These are phyloP conservation scores for Rhinopomastus cyanomelas DNA, from an alignment of 2,113 vertebrate species.

Conservation along the genomic window DNA sequence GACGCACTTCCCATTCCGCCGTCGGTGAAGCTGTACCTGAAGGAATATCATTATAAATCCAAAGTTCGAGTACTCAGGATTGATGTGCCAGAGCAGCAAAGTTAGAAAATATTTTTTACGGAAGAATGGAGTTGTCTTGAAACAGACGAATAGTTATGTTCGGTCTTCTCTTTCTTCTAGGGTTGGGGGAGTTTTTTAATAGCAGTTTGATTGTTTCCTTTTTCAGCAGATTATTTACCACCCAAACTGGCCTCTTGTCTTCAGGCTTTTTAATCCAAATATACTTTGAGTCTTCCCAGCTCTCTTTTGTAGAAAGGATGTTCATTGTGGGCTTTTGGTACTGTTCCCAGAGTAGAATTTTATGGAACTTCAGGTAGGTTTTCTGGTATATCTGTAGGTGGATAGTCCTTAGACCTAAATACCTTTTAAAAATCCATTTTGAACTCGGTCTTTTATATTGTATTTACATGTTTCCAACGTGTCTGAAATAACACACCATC, in stretches of 20 bases:
- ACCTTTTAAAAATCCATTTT: slow-evolving; percentile 16
- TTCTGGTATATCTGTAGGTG: slow-evolving; percentile 41
- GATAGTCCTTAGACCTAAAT: slow-evolving; percentile 53
- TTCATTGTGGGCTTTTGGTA: slow-evolving; percentile 54
- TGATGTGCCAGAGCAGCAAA: slow-evolving; percentile 75
- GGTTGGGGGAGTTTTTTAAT: background rate
- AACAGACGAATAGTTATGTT: background rate
- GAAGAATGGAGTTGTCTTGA: background rate
- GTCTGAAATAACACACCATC: slow-evolving; percentile 61
- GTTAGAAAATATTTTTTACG: slow-evolving; percentile 60
- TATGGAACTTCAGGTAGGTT: slow-evolving; percentile 46
- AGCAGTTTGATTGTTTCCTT: background rate
- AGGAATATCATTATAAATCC: slow-evolving; percentile 92
- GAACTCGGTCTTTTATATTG: slow-evolving; percentile 67
- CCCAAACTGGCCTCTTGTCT: background rate
- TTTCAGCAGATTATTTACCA: slow-evolving; percentile 12
- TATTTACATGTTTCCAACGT: slow-evolving; percentile 55
- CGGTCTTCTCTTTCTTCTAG: slow-evolving; percentile 5
- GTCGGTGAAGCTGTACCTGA: slow-evolving; percentile 90
- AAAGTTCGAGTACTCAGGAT: slow-evolving; percentile 83
- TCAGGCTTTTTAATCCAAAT: slow-evolving; percentile 20
- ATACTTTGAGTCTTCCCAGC: slow-evolving; percentile 53
- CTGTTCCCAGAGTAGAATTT: slow-evolving; percentile 39
- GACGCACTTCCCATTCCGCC: slow-evolving; percentile 85
- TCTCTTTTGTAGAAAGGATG: slow-evolving; percentile 23